A percentile compares a stretch with the other conserved stretches of the same genome.
Evolutionary conservation across 53 echinoderm and acorn worm species (phyloP).

Genomic region (Henricia sp.): DNA sequence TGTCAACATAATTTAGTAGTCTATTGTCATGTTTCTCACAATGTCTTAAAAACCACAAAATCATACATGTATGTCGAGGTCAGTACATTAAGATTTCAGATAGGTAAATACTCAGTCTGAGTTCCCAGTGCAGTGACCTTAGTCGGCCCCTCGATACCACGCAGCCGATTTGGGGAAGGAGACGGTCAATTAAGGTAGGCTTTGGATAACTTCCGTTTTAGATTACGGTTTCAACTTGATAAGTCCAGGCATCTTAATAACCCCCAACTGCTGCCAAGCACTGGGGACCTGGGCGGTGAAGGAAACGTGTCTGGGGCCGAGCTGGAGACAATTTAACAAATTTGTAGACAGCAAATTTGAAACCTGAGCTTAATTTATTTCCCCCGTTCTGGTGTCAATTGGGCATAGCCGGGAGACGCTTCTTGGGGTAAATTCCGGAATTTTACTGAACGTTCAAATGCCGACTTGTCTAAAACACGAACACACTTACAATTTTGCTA

Average conservation of each 20-base stretch:
- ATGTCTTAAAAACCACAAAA: too few species aligned
- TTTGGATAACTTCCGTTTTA: slow-evolving; percentile 38
- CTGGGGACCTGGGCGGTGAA: not conserved
- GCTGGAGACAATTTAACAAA: not conserved
- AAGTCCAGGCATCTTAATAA: slow-evolving; percentile 15
- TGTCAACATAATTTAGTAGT: too few species aligned
- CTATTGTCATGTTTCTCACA: too few species aligned
- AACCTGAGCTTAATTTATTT: slow-evolving; percentile 29
- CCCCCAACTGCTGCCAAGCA: not conserved
- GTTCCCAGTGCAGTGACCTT: slow-evolving; percentile 50
- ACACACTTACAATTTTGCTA: too few species aligned
- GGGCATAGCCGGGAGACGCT: too few species aligned
- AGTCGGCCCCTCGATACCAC: slow-evolving; percentile 2
- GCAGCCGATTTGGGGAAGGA: slow-evolving; percentile 16
- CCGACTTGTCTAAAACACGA: too few species aligned
- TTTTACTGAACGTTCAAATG: too few species aligned
- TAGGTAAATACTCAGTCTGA: too few species aligned
- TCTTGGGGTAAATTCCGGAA: too few species aligned
- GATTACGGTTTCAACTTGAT: slow-evolving; percentile 18
- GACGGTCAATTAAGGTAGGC: slow-evolving; percentile 44
- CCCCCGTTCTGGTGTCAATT: not conserved
- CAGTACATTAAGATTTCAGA: too few species aligned
- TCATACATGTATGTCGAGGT: too few species aligned
- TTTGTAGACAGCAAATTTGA: slow-evolving; percentile 31
- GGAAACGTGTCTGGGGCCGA: slow-evolving; percentile 1